Conservation (phyloP, 2,113 vertebrate genomes). For the Protobothrops flavoviridis region DNA sequence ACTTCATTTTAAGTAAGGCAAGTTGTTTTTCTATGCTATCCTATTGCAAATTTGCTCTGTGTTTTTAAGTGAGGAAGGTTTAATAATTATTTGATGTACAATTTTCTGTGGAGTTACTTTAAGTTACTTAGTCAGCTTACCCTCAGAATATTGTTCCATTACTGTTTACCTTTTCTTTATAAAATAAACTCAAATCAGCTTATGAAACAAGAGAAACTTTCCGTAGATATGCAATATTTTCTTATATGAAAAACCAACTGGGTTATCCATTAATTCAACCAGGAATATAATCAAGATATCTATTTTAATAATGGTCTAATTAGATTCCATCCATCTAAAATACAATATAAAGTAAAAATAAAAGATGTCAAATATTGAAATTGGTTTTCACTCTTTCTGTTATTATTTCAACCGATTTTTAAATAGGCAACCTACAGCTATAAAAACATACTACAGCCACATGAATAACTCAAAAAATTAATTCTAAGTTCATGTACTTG, state of each 20-base stretch:
- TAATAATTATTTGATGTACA: neutral
- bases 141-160: neutral
- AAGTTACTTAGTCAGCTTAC: neutral
- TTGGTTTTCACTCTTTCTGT: conserved; percentile 5
- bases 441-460: conserved; percentile 38
- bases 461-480: conserved; percentile 46
- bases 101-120: neutral
- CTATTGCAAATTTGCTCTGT: neutral
- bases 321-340: neutral
- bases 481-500: conserved; percentile 50
- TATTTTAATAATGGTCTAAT: neutral
- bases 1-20: neutral
- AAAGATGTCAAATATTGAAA: neutral
- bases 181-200: neutral
- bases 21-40: neutral
- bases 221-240: neutral
- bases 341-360: neutral
- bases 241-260: neutral
- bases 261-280: neutral
- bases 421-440: conserved; percentile 10
- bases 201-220: neutral
- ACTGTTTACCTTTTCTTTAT: neutral
- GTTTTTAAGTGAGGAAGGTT: neutral
- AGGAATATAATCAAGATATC: neutral
- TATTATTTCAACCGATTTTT: neutral